Evolutionary conservation across 2,797 vertebrate species (phyloP), one percentile per base, ranked within the genome.

Genomic region (Xyrichtys novacula): DNA sequence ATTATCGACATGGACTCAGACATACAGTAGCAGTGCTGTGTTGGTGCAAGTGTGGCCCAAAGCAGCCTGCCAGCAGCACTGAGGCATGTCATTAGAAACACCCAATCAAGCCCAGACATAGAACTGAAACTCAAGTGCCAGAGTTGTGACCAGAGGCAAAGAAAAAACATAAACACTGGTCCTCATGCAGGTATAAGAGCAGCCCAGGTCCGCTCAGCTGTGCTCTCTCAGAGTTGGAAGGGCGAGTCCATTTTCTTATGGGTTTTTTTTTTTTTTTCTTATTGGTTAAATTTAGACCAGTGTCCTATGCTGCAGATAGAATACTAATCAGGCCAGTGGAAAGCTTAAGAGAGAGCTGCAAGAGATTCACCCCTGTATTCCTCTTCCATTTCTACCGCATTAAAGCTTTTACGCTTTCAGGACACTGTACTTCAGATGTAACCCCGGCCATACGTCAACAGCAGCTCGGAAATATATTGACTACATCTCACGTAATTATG

Each of bases 201-300:
- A 59, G 61, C 71, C 63, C 68, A 69, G 55, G 64, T 79, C 72
- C 19, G 50, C 60, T 85, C 70, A 70, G 59, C 62, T 62, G 59
- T 64, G 64, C 36, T 84, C 76, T 50, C 58, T 78, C 54, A 26
- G 49, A 76, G 64, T 76, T 63, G 53, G 43, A 68, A 60, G 50
- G 67, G 76, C 48, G 71, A 81, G 71, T 68, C 65, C 73, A 73
- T 54, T 71, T 79, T 52, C 73, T 85, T 82, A 73, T 80, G n/a
- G n/a, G n/a, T 88, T 86, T 56, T 53, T 76, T 73, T 84, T 80
- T 85, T 85, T 79, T 88, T 86, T 56, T 59, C 74, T 74, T 84
- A 81, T 85, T 85, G 69, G 89, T 89, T 93, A 93, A 92, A 95
- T 92, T 91, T 93, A 94, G 91, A 87, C 81, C 84, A 74, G 83